Conservation (phyloP, 2,888 invertebrate genomes). For the Pyrochroa serraticornis region DNA sequence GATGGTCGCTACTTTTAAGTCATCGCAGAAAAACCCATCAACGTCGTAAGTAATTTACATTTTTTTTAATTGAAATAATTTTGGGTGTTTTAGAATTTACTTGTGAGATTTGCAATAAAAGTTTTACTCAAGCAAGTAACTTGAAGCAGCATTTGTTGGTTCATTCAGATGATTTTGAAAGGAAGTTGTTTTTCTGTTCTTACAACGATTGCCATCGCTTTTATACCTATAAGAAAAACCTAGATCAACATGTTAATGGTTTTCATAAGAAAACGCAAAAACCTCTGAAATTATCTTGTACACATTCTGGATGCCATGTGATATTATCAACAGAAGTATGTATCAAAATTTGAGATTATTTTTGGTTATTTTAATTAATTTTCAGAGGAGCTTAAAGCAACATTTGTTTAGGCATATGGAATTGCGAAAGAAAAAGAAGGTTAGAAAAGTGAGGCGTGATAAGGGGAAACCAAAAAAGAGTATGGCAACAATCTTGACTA, state of each 20-base stretch:
- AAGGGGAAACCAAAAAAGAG: slow-evolving; percentile 38
- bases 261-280: slow-evolving; percentile 39
- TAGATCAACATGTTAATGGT: slow-evolving; percentile 40
- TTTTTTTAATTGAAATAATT: background rate
- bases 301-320: slow-evolving; percentile 33
- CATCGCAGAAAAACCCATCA: slow-evolving; percentile 42
- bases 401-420: slow-evolving; percentile 39
- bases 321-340: slow-evolving; percentile 25
- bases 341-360: background rate
- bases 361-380: background rate
- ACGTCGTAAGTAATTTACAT: slow-evolving; percentile 27
- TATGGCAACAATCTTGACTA: slow-evolving; percentile 32
- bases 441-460: slow-evolving; percentile 42
- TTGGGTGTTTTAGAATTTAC: background rate
- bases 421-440: slow-evolving; percentile 31
- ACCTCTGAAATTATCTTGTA: slow-evolving; percentile 28
- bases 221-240: slow-evolving; percentile 46
- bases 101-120: slow-evolving; percentile 43
- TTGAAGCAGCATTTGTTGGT: slow-evolving; percentile 38
- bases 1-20: slow-evolving; percentile 42
- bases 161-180: slow-evolving; percentile 35
- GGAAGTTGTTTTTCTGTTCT: slow-evolving; percentile 38
- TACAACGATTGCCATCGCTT: slow-evolving; percentile 41
- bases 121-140: slow-evolving; percentile 35
- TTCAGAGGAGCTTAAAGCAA: slow-evolving; percentile 33